Evolutionary conservation across 1,140 invertebrate species (phyloP).

Genomic region (Ganaspis sp.): DNA sequence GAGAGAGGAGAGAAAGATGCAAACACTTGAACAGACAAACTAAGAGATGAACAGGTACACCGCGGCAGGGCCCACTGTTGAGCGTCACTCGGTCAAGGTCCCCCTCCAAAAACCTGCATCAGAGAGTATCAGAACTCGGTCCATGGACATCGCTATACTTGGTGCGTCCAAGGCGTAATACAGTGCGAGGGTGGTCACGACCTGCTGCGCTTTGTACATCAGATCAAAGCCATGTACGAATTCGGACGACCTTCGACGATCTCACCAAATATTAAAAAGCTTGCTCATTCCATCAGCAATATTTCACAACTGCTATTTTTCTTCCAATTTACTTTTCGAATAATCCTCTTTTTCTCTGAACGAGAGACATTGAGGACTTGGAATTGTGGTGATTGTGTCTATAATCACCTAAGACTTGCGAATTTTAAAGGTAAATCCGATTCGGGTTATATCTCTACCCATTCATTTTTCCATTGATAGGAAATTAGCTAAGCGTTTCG

Average conservation of each 20-base stretch:
- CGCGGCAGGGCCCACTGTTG: conserved; percentile 40
- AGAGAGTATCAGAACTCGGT: conserved; percentile 34
- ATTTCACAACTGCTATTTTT: too few relatives aligned
- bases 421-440: too few relatives aligned
- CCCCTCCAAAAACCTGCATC: conserved; percentile 65
- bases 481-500: too few relatives aligned
- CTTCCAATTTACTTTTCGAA: too few relatives aligned
- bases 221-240: not conserved
- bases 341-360: too few relatives aligned
- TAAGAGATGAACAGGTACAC: conserved; percentile 41
- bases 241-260: not conserved
- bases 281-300: not conserved
- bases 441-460: too few relatives aligned
- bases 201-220: conserved; percentile 7
- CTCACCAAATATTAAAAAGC: not conserved
- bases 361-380: too few relatives aligned
- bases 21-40: conserved; percentile 34
- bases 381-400: too few relatives aligned
- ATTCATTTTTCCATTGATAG: too few relatives aligned
- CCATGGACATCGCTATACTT: conserved; percentile 65
- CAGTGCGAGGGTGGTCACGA: conserved; percentile 43
- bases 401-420: too few relatives aligned
- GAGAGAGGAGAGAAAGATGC: conserved; percentile 31
- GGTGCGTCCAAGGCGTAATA: conserved; percentile 48
- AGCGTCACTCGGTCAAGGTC: conserved; percentile 72